Evolutionary conservation across 2,888 invertebrate genomes (phyloP), one percentile per base, ranked within the genome.

Genomic region (Phymatocera aterrima): DNA sequence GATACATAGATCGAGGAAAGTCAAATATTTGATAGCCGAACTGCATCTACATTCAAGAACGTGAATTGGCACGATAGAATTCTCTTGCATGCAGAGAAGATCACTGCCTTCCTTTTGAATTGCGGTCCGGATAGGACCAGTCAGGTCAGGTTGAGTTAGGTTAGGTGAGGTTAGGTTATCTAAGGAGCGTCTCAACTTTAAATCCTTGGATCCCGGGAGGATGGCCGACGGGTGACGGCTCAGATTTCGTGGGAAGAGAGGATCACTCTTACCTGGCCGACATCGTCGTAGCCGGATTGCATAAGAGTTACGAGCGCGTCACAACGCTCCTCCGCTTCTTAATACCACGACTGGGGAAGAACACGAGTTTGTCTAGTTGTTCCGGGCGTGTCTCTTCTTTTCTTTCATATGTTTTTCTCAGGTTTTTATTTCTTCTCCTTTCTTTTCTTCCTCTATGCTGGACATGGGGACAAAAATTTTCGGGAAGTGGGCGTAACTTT

Each of bases 1-100:
- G 21, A 68, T 12, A 40, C 46, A 64, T 18, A 15, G 8, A 18
- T 34, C 51, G 51, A 43, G 34, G 74, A 43, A 75, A 75, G 75
- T 75, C 75, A 75, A 75, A 75, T 75, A 75, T 75, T 75, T 75
- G 75, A 75, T 75, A 75, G 24, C 60, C 75, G 75, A 75, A 60
- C 57, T 75, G 75, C 75, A 40, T 75, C 57, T 28, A 24, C 40
- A 15, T 40, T 28, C n/a, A 40, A 57, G 24, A 75, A 21, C 28
- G 12, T 21, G 37, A 75, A 75, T 75, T 60, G 54, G 75, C 60
- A 18, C 57, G 75, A 75, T 75, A 60, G 75, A 75, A 75, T 75
- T 72, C 21, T 5, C 15, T 28, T 18, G 65, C 65, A n/a, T 4
- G 75, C 51, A 72, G 34, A 48, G 72, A 72, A 72, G 51, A 68